Base-by-base conservation (phyloP, 2,113 vertebrate genomes). In the Chaetorhynchus papuensis region DNA sequence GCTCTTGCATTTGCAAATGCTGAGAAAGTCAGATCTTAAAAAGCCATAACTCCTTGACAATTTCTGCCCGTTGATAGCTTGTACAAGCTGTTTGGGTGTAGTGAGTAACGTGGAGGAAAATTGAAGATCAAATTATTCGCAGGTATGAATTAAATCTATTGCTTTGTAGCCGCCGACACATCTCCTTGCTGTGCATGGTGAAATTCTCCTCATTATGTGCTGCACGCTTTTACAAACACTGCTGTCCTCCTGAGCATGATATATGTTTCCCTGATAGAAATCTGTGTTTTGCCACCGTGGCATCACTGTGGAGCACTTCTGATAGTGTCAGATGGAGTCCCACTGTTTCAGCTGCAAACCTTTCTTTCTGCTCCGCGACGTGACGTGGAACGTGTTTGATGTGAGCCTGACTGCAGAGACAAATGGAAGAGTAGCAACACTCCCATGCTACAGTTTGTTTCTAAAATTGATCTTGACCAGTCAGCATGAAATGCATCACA, bases 1-100 rank as follows among this genome's bases (percentile, higher is more conserved):
- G 50, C 49, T 95, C 89, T 89, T 89, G 91, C 20, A 3, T 82
- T 89, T 74, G 89, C 93, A 94, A 94, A 77, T 95, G 94, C 93
- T 95, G 95, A 97, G 95, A 94, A 94, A 96, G 94, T 89, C 89
- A 89, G 86, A 93, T 91, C 85, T 96, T 88, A 86, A 94, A 96
- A 96, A 95, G 93, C 81, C 53, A 6, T 91, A 96, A 97, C 76
- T 97, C 93, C 65, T 59, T 3, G 22, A 70, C 80, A 88, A 69
- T 95, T 96, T 91, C 84, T 94, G 84, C 94, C 87, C 7, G 1
- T 90, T 69, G 65, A 69, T 93, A 94, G 76, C 72, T 95, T 18
- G 10, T 68, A 76, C 63, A 82, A 88, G 90, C 87, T 94, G 82
- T 77, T 89, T 74, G 49, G 83, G 68, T 31, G 14, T 68, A 50